phyloP scores from a whole-genome alignment of 2,888 invertebrate genomes.

The Netelia melanura region DNA sequence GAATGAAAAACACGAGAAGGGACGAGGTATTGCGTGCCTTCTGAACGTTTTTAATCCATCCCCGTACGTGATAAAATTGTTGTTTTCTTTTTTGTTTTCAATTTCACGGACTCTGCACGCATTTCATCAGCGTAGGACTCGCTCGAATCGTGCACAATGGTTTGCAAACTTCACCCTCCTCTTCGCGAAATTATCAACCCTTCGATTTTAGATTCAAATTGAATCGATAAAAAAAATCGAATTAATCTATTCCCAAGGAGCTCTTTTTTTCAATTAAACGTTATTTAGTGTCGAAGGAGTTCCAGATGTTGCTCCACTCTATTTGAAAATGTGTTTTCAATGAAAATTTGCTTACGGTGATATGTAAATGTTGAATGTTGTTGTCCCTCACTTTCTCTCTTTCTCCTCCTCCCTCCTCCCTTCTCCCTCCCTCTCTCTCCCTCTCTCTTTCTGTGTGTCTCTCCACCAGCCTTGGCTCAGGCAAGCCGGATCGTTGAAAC shows the following conservation, averaged over 20 bases:
- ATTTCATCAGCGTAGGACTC: neutral
- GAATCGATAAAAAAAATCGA: constrained; percentile 14
- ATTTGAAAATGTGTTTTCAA: neutral
- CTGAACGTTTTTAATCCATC: neutral
- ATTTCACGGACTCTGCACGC: constrained; percentile 16
- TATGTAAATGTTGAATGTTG: neutral
- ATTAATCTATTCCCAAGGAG: no score
- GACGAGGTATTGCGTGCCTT: constrained; percentile 2
- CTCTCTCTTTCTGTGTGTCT: constrained; percentile 1
- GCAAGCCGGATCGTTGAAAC: constrained; percentile 61
- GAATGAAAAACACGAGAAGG: neutral
- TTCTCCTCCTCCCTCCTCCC: no score
- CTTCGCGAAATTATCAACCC: neutral
- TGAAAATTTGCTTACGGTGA: neutral
- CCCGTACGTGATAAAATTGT: neutral
- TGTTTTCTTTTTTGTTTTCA: constrained; percentile 3
- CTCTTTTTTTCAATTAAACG: no score
- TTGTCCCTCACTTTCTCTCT: neutral
- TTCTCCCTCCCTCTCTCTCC: neutral
- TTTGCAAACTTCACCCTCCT: neutral
- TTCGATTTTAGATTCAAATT: neutral
- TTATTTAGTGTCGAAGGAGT: no score
- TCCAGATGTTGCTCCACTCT: no score
- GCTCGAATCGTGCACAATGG: constrained; percentile 17
- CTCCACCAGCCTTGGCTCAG: constrained; percentile 42